Evolutionary conservation across 2,113 vertebrate species (phyloP).

Genomic region (Calonectris borealis): DNA sequence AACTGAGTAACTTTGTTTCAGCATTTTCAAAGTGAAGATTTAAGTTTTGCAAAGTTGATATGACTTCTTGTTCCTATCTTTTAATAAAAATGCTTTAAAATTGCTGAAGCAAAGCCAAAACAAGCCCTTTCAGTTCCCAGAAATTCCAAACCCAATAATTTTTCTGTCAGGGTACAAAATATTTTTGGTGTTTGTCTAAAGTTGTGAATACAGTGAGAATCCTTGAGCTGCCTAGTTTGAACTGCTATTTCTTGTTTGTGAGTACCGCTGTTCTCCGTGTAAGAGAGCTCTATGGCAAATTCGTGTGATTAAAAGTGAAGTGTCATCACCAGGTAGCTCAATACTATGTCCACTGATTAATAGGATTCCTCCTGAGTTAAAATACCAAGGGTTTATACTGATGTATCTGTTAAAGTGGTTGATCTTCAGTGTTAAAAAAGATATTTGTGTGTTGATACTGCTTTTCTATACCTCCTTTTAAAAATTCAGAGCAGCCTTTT

Average conservation of each 20-base stretch:
- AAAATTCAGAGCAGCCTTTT: background rate
- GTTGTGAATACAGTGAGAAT: background rate
- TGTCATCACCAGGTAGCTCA: background rate
- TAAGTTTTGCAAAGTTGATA: background rate
- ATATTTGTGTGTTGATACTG: background rate
- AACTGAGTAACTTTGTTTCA: background rate
- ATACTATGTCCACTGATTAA: background rate
- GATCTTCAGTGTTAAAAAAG: background rate
- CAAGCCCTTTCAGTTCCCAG: background rate
- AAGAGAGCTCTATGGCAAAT: background rate
- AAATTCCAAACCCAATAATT: background rate
- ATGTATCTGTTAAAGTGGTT: background rate
- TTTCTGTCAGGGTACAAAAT: background rate
- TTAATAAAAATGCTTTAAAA: background rate
- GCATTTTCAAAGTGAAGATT: background rate
- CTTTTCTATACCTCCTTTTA: background rate
- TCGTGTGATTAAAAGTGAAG: background rate
- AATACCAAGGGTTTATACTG: background rate
- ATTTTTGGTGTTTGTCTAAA: background rate
- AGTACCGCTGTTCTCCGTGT: background rate
- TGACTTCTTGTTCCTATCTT: background rate
- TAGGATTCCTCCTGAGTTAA: background rate
- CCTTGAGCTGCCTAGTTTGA: background rate
- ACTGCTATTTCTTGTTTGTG: background rate
- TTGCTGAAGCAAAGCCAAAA: background rate